These are phyloP conservation scores for Parazoanthus darwini DNA, from an alignment of 92 coral and sea anemone genomes.

Conservation along the genomic window DNA sequence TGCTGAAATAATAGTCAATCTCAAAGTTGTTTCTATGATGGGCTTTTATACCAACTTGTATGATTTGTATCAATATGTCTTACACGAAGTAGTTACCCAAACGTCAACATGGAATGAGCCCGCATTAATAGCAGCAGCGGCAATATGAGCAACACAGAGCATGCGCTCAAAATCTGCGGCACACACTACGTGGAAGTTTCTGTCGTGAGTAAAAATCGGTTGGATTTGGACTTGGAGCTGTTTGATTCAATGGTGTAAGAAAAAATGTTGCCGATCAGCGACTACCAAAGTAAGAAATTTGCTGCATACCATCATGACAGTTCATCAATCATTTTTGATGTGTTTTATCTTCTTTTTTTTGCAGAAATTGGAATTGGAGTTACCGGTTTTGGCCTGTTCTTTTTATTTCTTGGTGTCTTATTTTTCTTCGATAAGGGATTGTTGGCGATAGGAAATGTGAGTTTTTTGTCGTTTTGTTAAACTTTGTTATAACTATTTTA, in stretches of 20 bases:
- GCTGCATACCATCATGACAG: background rate
- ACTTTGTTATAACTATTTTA: background rate
- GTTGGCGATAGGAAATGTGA: slow-evolving; percentile 99
- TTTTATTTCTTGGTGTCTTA: slow-evolving; percentile 91
- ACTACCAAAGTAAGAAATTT: slow-evolving; percentile 87
- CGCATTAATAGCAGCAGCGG: slow-evolving; percentile 4
- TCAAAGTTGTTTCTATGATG: no score
- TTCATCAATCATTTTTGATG: background rate
- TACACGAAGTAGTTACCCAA: background rate
- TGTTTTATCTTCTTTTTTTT: background rate
- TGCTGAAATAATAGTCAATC: no score
- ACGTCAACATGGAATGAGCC: background rate
- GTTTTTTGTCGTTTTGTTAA: slow-evolving; percentile 39
- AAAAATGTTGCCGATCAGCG: slow-evolving; percentile 94
- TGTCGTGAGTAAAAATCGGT: background rate
- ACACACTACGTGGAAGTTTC: slow-evolving; percentile 58
- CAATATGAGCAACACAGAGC: background rate
- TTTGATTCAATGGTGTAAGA: slow-evolving; percentile 12
- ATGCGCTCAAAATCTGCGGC: slow-evolving; percentile 36
- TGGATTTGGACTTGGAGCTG: slow-evolving; percentile 10
- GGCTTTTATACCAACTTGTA: no score
- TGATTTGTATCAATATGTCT: no score
- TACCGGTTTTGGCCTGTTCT: slow-evolving; percentile 96
- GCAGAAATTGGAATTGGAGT: slow-evolving; percentile 99
- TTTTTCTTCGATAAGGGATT: slow-evolving; percentile 98